Evolutionary conservation across 2,113 vertebrate species (phyloP).

Genomic region (Trogon melanurus): DNA sequence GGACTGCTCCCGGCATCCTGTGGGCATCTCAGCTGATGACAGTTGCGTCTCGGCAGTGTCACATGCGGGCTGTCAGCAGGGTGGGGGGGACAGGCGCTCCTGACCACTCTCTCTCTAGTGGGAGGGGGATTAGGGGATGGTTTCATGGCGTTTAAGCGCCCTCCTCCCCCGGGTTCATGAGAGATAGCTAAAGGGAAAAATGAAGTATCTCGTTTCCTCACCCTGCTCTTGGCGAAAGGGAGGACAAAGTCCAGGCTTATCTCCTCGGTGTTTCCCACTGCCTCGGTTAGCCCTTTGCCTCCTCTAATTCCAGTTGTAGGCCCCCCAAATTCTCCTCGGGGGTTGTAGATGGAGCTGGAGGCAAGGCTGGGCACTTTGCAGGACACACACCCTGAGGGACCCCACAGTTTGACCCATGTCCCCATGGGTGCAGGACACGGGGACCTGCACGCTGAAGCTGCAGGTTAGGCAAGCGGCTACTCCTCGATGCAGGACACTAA

Average conservation of each 20-base stretch:
- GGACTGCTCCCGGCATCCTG: background rate
- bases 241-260: constrained; percentile 10
- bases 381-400: fast-evolving
- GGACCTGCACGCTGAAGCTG: too few species aligned
- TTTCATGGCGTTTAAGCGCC: background rate
- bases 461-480: background rate
- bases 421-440: background rate
- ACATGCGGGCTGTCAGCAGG: background rate
- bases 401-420: background rate
- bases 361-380: background rate
- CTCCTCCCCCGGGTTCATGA: background rate
- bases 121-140: background rate
- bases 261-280: background rate
- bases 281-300: background rate
- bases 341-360: background rate
- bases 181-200: background rate
- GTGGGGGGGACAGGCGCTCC: background rate
- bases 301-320: background rate
- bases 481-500: background rate
- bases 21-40: background rate
- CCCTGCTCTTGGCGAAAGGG: background rate
- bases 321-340: background rate
- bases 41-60: background rate
- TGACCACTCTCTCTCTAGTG: background rate
- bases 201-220: background rate